Evolutionary conservation across 2,113 vertebrate genomes (phyloP), one percentile per base, ranked within the genome.

Genomic region (Proteles cristata): DNA sequence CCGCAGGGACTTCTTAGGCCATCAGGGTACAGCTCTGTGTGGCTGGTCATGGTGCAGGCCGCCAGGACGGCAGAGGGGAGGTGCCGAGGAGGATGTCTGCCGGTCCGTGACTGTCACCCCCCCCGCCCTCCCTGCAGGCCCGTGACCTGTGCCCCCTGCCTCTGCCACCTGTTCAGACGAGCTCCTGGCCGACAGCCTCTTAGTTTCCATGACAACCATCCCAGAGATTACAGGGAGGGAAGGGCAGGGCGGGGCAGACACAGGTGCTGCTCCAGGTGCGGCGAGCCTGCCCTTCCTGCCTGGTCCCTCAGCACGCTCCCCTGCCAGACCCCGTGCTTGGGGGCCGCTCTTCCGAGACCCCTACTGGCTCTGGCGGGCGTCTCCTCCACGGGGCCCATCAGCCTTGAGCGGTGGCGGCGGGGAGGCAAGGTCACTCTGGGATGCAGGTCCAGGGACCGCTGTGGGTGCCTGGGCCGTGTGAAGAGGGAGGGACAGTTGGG

Each of bases 91-190:
- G 21, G 12, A 15, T 35, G 23, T 26, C 66, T 23, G 7, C 5
- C 0, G 19, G 50, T 25, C 33, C 12, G 50, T 25, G 21, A 65
- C 58, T 7, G 71, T 50, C n/a, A 25, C 25, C n/a, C 25, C 2
- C 0, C 39, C 15, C 1, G 69, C 23, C 0, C 43, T 7, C 73
- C 31, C 55, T 17, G 0, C 14, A 55, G 45, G 58, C 58, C 28
- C 10, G 31, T 61, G 81, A 25, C 71, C 12, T 0, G 16, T 50
- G 33, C 26, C 43, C 43, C 11, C 71, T 7, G 4, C 35, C 10
- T 39, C 69, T 43, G 17, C 28, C 19, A 12, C 39, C 35, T 3
- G 4, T 53, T 25, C 5, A 9, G 23, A 58, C 26, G 14, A 50
- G 61, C n/a, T 79, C 12, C 84, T 69, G 73, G 58, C 63, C 21